phyloP scores from a whole-genome alignment of 2,113 vertebrate species.

The Callaeas wilsoni region DNA sequence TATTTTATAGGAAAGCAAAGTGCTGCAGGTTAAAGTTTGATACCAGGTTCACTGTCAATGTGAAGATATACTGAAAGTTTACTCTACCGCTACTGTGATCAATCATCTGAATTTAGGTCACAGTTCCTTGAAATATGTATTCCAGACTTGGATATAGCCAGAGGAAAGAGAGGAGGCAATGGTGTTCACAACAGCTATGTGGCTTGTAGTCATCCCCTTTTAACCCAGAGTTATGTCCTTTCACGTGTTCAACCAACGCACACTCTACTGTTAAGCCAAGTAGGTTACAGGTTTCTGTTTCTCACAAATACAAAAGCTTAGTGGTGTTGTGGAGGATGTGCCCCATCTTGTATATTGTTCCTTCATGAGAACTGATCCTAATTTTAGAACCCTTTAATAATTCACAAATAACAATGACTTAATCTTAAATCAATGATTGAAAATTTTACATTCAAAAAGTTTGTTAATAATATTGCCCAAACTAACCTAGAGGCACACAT shows the following conservation, averaged over 20 bases:
- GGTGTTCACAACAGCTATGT: neutral
- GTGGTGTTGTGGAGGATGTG: neutral
- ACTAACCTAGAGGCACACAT: neutral
- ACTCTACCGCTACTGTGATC: neutral
- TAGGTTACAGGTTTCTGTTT: neutral
- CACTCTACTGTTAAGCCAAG: neutral
- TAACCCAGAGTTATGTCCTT: neutral
- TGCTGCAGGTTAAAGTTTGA: conserved; percentile 12
- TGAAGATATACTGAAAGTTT: conserved; percentile 25
- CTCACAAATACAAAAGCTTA: neutral
- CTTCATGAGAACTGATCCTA: neutral
- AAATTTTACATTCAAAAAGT: neutral
- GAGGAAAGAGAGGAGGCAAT: neutral
- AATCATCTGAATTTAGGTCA: conserved; percentile 1
- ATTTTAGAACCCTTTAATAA: neutral
- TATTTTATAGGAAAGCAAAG: conserved; percentile 26
- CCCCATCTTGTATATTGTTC: neutral
- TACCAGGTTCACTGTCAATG: neutral
- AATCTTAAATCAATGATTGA: neutral
- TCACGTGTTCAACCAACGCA: neutral
- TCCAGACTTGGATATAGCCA: neutral
- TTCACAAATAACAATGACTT: neutral
- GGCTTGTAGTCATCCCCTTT: neutral
- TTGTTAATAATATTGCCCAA: neutral
- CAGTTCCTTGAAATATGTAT: conserved; percentile 5